phyloP scores from a whole-genome alignment of 2,113 vertebrate genomes.

The Myrmophylax atrothorax region DNA sequence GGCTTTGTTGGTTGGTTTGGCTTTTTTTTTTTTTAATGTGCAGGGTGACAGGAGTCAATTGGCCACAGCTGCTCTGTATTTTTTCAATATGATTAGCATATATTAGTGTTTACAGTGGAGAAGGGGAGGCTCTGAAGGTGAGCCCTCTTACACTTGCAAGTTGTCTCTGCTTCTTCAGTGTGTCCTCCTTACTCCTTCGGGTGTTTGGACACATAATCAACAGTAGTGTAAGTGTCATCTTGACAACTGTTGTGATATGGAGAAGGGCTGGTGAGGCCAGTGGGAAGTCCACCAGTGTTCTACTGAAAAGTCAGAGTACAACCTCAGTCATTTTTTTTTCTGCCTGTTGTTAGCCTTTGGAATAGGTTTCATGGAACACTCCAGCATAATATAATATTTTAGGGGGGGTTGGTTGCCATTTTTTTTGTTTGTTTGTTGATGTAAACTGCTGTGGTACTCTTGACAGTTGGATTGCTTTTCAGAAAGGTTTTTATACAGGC shows the following conservation, averaged over 20 bases:
- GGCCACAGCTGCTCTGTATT: neutral
- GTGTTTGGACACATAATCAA: neutral
- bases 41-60: neutral
- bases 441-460: neutral
- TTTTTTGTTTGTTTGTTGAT: neutral
- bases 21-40: neutral
- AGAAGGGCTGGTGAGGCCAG: neutral
- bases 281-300: neutral
- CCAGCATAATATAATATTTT: neutral
- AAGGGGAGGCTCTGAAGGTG: neutral
- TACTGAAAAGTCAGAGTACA: neutral
- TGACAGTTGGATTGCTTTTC: fast-evolving
- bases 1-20: neutral
- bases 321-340: neutral
- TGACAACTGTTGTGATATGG: neutral
- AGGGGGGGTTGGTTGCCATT: neutral
- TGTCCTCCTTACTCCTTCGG: neutral
- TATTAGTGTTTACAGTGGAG: neutral
- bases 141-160: neutral
- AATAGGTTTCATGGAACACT: neutral
- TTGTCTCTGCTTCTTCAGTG: neutral
- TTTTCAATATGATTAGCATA: neutral
- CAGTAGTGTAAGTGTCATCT: neutral
- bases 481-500: neutral
- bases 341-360: neutral